phyloP scores from a whole-genome alignment of 1,140 invertebrate genomes.

The Telenomus remus region DNA sequence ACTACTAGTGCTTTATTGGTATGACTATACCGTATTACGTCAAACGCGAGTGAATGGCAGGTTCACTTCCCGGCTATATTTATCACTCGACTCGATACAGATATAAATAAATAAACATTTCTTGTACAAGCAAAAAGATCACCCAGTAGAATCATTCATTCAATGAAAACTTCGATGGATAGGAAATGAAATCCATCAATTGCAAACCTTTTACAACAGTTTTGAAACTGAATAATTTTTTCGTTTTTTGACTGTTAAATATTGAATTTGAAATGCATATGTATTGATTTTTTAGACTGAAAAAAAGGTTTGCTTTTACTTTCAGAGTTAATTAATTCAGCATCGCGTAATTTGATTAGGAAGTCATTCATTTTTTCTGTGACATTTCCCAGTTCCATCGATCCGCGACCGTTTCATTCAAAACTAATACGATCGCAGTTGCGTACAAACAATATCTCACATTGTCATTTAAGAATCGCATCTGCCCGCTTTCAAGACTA shows the following conservation, averaged over 20 bases:
- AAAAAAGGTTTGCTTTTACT: conserved; percentile 35
- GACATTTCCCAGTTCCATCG: conserved; percentile 48
- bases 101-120: conserved; percentile 20
- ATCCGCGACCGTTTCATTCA: conserved; percentile 16
- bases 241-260: too few relatives aligned
- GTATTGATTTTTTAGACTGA: too few relatives aligned
- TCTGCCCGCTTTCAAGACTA: too few relatives aligned
- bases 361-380: conserved; percentile 42
- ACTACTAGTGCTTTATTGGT: conserved; percentile 21
- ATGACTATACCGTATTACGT: conserved; percentile 16
- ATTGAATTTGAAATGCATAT: too few relatives aligned
- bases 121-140: too few relatives aligned
- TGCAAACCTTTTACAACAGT: too few relatives aligned
- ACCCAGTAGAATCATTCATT: too few relatives aligned
- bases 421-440: conserved; percentile 6
- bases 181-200: too few relatives aligned
- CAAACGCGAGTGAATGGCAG: conserved; percentile 38
- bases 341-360: conserved; percentile 14
- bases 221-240: too few relatives aligned
- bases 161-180: too few relatives aligned
- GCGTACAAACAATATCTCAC: too few relatives aligned
- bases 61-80: conserved; percentile 42
- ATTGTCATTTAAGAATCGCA: too few relatives aligned
- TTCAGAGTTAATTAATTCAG: conserved; percentile 25
- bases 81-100: conserved; percentile 23